Conservation (phyloP, 2,888 invertebrate genomes). For the Tachina fera region DNA sequence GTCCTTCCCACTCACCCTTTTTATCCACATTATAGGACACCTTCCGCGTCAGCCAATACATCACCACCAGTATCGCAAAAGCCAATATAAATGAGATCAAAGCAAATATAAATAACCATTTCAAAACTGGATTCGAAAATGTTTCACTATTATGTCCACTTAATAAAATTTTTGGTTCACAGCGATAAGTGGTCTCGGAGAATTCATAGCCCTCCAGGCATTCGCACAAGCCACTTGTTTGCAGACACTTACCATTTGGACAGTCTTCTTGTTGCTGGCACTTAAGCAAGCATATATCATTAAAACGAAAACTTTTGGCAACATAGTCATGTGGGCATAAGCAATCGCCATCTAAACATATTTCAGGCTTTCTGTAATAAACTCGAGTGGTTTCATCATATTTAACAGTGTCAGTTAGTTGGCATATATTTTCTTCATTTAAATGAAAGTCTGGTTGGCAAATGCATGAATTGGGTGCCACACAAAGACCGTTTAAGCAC, state of each 20-base stretch:
- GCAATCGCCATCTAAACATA: conserved; percentile 38
- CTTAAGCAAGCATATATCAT: conserved; percentile 15
- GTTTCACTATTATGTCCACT: not conserved
- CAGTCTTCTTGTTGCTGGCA: conserved; percentile 45
- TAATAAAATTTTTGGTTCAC: conserved; percentile 14
- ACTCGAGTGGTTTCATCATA: not conserved
- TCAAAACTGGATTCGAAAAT: conserved; percentile 41
- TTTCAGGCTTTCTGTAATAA: not conserved
- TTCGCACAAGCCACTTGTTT: conserved; percentile 36
- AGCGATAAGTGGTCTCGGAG: conserved; percentile 29
- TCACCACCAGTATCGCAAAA: conserved; percentile 60
- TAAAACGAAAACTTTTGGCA: not conserved
- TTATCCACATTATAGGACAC: conserved; percentile 72
- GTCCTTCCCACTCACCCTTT: conserved; percentile 63
- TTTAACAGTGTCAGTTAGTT: not conserved
- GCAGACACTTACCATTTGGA: conserved; percentile 27
- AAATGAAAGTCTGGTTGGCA: conserved; percentile 47
- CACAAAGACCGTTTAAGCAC: conserved; percentile 60
- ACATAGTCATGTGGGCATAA: conserved; percentile 13
- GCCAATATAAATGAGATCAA: conserved; percentile 68
- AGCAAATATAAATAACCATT: conserved; percentile 69
- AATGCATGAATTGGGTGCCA: conserved; percentile 64
- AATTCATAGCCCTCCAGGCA: conserved; percentile 64
- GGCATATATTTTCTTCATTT: not conserved
- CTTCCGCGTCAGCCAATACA: conserved; percentile 65